These are phyloP conservation scores for Eulemur albifrons DNA, from an alignment of 2,797 vertebrate species.

Conservation along the genomic window DNA sequence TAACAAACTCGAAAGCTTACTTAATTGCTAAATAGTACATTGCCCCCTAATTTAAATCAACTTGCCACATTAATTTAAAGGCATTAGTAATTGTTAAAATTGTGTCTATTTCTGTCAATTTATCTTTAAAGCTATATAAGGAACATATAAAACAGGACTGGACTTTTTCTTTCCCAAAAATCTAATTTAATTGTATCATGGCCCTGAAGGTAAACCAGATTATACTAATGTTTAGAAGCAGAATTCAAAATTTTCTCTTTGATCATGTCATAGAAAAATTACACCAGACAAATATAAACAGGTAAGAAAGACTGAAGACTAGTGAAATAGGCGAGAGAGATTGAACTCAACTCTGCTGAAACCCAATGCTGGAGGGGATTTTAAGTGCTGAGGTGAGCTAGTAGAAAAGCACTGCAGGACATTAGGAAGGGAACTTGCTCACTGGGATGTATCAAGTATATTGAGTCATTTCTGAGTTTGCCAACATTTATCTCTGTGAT, in stretches of 20 bases:
- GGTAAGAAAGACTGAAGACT: background rate
- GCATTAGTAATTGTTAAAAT: background rate
- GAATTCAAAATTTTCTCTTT: background rate
- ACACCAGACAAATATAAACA: background rate
- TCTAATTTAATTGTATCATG: background rate
- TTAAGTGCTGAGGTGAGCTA: background rate
- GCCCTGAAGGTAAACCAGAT: background rate
- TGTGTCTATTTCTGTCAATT: background rate
- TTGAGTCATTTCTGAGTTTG: background rate
- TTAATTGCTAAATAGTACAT: background rate
- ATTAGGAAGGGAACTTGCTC: background rate
- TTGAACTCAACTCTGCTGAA: background rate
- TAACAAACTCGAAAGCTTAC: background rate
- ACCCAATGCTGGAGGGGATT: background rate
- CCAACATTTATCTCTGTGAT: background rate
- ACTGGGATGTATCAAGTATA: fast-evolving
- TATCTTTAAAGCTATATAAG: background rate
- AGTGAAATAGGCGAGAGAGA: background rate
- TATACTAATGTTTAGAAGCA: background rate
- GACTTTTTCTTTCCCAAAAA: background rate
- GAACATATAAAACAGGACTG: background rate
- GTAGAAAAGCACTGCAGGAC: background rate
- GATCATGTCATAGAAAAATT: background rate
- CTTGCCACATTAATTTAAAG: background rate
- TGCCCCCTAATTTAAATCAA: background rate